Conservation (phyloP, 2,113 vertebrate genomes). For the Crotalus viridis region DNA sequence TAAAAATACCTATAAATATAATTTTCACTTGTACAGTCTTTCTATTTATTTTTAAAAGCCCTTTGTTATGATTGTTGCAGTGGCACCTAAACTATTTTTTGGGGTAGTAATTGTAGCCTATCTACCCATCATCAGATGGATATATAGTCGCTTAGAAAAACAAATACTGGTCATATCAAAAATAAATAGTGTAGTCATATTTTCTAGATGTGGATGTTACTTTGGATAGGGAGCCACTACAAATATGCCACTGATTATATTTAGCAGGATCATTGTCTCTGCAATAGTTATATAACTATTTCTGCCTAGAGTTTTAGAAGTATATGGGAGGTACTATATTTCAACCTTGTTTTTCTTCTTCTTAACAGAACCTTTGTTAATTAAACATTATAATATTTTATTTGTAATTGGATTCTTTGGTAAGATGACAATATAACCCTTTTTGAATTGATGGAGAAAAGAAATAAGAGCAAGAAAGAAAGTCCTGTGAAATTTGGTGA, state of each 20-base stretch:
- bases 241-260: neutral
- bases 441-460: neutral
- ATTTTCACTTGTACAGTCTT: constrained; percentile 31
- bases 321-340: neutral
- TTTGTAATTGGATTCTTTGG: neutral
- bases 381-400: neutral
- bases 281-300: neutral
- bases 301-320: neutral
- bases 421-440: neutral
- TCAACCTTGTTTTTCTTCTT: neutral
- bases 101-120: neutral
- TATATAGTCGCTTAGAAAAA: neutral
- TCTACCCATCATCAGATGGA: neutral
- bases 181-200: neutral
- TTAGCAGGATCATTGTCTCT: neutral
- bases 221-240: neutral
- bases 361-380: neutral
- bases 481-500: neutral
- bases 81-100: neutral
- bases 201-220: neutral
- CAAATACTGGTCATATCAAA: neutral
- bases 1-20: constrained; percentile 5
- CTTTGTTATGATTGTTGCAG: constrained; percentile 40
- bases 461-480: neutral
- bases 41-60: constrained; percentile 16